phyloP scores from a whole-genome alignment of 2,113 vertebrate genomes.

The Myanophis thanlyinensis region DNA sequence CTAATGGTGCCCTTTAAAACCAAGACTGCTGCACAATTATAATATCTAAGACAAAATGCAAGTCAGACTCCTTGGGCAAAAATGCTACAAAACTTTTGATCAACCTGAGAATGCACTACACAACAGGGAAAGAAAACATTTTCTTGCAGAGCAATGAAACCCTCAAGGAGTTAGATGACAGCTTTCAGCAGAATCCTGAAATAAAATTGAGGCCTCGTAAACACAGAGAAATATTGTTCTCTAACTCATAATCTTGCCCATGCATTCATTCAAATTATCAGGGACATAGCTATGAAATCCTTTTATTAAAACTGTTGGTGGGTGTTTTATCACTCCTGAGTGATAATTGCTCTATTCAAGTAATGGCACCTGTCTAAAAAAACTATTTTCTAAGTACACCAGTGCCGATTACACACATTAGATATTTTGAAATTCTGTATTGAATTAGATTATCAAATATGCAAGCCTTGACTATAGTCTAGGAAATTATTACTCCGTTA shows the following conservation, averaged over 20 bases:
- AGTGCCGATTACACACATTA: not conserved
- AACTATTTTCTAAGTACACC: constrained; percentile 24
- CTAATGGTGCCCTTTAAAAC: not conserved
- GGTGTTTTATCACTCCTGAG: constrained; percentile 8
- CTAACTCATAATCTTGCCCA: constrained; percentile 25
- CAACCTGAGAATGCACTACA: not conserved
- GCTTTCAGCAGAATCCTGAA: not conserved
- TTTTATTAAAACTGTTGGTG: constrained; percentile 14
- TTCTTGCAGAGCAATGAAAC: not conserved
- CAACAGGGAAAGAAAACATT: not conserved
- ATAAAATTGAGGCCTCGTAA: not conserved
- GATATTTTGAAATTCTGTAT: not conserved
- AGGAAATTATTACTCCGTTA: not conserved
- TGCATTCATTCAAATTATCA: constrained; percentile 23
- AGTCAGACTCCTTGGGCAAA: not conserved
- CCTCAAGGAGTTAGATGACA: not conserved
- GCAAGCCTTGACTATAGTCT: not conserved
- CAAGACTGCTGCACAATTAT: not conserved
- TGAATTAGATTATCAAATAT: not conserved
- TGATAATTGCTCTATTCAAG: not conserved
- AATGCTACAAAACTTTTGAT: not conserved
- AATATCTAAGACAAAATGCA: not conserved
- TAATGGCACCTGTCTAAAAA: not conserved
- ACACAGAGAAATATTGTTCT: constrained; percentile 14
- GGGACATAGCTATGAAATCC: constrained; percentile 6